Evolutionary conservation across 2,888 invertebrate species (phyloP).

Genomic region (Polydrusus pterygomalis): DNA sequence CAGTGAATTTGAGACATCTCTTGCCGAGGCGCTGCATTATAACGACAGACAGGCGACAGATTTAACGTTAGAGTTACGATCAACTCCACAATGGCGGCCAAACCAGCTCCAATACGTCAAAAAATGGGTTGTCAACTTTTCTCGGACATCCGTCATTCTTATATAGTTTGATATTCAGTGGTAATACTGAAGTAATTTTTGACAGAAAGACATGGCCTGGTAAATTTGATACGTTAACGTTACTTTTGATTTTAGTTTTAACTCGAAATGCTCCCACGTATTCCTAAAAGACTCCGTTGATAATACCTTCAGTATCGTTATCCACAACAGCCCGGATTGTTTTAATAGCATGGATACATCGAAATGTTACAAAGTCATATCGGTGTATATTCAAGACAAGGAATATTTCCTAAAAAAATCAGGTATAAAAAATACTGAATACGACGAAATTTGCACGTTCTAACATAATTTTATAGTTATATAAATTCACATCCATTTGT

Average conservation of each 20-base stretch:
- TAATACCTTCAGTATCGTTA: conserved; percentile 81
- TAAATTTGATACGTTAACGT: not conserved
- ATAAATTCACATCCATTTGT: not conserved
- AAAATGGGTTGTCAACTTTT: too few species aligned
- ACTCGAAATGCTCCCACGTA: conserved; percentile 85
- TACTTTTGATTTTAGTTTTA: conserved; percentile 75
- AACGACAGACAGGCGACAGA: too few species aligned
- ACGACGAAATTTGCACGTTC: too few species aligned
- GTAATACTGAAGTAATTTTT: too few species aligned
- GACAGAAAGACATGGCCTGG: too few species aligned
- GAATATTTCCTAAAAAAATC: conserved; percentile 76
- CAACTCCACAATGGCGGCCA: too few species aligned
- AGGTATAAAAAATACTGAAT: conserved; percentile 70
- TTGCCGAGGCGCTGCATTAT: too few species aligned
- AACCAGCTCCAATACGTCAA: too few species aligned
- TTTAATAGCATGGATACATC: conserved; percentile 67
- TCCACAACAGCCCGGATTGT: conserved; percentile 75
- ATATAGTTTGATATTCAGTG: too few species aligned
- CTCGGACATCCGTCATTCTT: too few species aligned
- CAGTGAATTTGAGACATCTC: too few species aligned
- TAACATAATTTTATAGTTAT: not conserved
- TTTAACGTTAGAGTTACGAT: too few species aligned
- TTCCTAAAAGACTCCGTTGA: conserved; percentile 82
- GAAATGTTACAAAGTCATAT: conserved; percentile 74
- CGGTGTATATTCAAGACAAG: conserved; percentile 82